Evolutionary conservation across 2,888 invertebrate species (phyloP).

Genomic region (Sicus ferrugineus): DNA sequence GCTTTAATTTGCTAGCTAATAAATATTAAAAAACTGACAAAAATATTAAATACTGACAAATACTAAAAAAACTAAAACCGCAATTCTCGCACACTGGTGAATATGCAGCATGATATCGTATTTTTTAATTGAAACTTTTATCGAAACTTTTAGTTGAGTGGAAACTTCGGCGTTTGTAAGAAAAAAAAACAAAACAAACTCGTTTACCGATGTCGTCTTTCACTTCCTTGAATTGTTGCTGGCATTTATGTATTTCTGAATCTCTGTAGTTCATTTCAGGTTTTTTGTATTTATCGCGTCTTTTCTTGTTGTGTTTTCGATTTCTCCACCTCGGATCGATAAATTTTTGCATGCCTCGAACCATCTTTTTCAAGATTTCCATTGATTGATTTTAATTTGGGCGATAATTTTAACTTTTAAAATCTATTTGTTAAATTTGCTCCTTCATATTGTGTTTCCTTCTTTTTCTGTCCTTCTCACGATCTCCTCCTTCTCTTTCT

Average conservation of each 20-base stretch:
- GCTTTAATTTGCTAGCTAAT: conserved; percentile 5
- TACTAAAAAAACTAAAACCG: conserved; percentile 2
- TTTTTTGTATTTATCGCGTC: background rate
- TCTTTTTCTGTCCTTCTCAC: background rate
- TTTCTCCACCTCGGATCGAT: too few relatives aligned
- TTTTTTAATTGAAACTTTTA: background rate
- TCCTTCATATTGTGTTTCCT: background rate
- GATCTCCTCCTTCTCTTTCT: background rate
- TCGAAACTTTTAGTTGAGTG: background rate
- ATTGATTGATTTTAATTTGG: too few relatives aligned
- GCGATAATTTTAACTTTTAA: background rate
- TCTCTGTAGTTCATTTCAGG: background rate
- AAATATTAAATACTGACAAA: background rate
- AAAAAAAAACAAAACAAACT: too few relatives aligned
- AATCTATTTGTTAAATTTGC: background rate
- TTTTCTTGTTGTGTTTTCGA: background rate
- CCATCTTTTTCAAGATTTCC: too few relatives aligned
- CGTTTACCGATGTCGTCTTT: background rate
- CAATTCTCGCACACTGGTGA: background rate
- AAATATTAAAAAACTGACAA: background rate
- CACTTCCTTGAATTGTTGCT: background rate
- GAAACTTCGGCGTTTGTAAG: too few relatives aligned
- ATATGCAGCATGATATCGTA: background rate
- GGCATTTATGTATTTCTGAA: background rate
- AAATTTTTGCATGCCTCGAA: too few relatives aligned